phyloP scores from a whole-genome alignment of 2,888 invertebrate genomes.

The Lasioglossum marginatum region DNA sequence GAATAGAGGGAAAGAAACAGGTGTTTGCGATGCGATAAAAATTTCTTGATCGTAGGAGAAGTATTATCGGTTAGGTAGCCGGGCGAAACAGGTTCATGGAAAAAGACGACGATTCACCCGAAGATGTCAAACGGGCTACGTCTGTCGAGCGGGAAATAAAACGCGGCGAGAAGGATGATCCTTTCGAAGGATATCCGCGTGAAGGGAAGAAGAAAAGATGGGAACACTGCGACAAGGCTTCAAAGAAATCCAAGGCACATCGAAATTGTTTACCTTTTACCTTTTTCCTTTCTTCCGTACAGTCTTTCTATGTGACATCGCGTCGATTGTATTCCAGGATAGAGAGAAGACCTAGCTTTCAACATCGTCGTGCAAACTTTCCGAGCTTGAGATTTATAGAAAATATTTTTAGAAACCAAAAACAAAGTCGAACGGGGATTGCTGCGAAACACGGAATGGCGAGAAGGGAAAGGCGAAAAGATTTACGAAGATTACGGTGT shows the following conservation, averaged over 20 bases:
- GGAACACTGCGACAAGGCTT: slow-evolving; percentile 59
- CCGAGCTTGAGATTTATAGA: background rate
- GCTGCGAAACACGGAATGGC: slow-evolving; percentile 61
- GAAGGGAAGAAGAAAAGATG: slow-evolving; percentile 53
- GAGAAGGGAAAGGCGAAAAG: slow-evolving; percentile 9
- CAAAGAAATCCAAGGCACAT: slow-evolving; percentile 49
- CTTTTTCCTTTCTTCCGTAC: background rate
- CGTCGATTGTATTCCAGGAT: background rate
- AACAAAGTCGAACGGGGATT: slow-evolving; percentile 56
- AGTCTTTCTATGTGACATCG: background rate
- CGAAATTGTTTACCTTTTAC: background rate
- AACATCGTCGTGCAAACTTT: background rate
- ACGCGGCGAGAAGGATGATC: slow-evolving; percentile 73
- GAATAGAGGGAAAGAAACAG: background rate
- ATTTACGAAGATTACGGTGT: slow-evolving; percentile 64
- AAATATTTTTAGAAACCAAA: slow-evolving; percentile 5
- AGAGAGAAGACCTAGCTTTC: background rate
- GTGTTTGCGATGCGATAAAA: background rate
- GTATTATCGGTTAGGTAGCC: background rate
- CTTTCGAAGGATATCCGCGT: slow-evolving; percentile 60
- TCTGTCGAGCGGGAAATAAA: slow-evolving; percentile 74
- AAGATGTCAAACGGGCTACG: slow-evolving; percentile 72
- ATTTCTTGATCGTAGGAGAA: background rate
- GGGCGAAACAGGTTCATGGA: slow-evolving; percentile 62
- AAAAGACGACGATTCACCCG: slow-evolving; percentile 73